Base-by-base conservation (phyloP, 2,113 vertebrate genomes). In the Equus quagga region DNA sequence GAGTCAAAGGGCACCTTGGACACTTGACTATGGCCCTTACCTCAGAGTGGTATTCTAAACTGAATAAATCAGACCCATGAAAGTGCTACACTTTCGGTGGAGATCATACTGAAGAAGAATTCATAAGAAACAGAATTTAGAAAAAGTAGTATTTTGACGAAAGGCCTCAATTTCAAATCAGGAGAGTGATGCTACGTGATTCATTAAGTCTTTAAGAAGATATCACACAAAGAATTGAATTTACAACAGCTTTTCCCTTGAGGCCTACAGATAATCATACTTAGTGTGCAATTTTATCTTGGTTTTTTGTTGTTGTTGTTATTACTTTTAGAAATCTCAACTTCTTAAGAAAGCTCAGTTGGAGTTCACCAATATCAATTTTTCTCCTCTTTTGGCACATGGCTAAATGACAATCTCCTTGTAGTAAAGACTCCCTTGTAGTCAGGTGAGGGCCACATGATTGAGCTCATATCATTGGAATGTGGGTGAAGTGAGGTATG, bases 101-200 rank as follows among this genome's bases (percentile, higher is more conserved):
- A 65, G 36, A 51, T 83, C 24, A 87, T 83, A 64, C 84, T 51
- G 36, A 7, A 76, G 26, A 92, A 58, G 18, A 73, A 91, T 18
- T 7, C 1, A 82, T 83, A 46, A 70, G 44, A 89, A 84, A 69
- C 5, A 44, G 6, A 96, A n/a, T 88, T 97, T 80, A 60, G 31
- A 18, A 88, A 80, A 94, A 80, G 12, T 24, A 69, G 10, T 79
- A 82, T 92, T 96, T 90, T 94, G 9, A 97, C 65, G 21, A 94
- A 96, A 81, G 0, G 4, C 7, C 14, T 86, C 46, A 67, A 44
- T 21, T 84, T 92, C 44, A 90, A 95, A 95, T 49, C 84, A 89
- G 28, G 11, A 64, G 12, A 82, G 12, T 78, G 86, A 93, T 7
- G 14, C 64, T 72, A 73, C 2, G 6, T 23, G 41, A 95, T 76